Evolutionary conservation across 2,797 vertebrate species (phyloP).

Genomic region (Sebastiscus albofasciatus): DNA sequence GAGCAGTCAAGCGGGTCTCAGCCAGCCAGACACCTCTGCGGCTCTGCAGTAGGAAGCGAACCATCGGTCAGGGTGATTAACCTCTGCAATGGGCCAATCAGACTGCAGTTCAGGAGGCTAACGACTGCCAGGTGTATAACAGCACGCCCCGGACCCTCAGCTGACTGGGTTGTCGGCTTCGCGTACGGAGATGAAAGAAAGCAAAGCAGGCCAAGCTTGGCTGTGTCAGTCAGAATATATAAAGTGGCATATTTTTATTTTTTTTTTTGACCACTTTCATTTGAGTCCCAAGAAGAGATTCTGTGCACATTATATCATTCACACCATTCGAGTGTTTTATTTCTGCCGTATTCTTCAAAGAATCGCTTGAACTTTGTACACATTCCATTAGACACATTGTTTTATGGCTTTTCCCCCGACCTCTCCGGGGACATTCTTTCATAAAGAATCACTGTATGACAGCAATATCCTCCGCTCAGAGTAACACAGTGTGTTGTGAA

Average conservation of each 20-base stretch:
- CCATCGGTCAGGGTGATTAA: constrained; percentile 68
- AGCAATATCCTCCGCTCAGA: constrained; percentile 43
- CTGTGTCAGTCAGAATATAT: constrained; percentile 21
- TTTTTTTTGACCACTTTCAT: neutral
- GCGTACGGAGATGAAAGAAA: constrained; percentile 39
- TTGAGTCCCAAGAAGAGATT: neutral
- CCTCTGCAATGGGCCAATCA: constrained; percentile 70
- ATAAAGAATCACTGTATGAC: constrained; percentile 29
- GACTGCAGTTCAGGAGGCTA: constrained; percentile 58
- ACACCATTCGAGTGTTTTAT: neutral
- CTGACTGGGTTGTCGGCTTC: constrained; percentile 10
- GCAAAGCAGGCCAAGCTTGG: constrained; percentile 1
- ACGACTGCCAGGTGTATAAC: constrained; percentile 70
- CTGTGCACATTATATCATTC: neutral
- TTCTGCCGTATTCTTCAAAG: neutral
- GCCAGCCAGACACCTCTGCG: constrained; percentile 35
- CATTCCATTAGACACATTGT: constrained; percentile 20
- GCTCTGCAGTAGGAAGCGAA: constrained; percentile 52
- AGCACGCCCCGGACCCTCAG: constrained; percentile 24
- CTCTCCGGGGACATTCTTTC: constrained; percentile 24
- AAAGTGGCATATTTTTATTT: neutral
- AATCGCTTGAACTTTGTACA: constrained; percentile 29
- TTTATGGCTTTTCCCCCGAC: constrained; percentile 15
- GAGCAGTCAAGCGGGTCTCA: constrained; percentile 16
- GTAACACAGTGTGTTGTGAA: constrained; percentile 39